Evolutionary conservation across 1,140 invertebrate species (phyloP), one percentile per base, ranked within the genome.

Genomic region (Apis florea): DNA sequence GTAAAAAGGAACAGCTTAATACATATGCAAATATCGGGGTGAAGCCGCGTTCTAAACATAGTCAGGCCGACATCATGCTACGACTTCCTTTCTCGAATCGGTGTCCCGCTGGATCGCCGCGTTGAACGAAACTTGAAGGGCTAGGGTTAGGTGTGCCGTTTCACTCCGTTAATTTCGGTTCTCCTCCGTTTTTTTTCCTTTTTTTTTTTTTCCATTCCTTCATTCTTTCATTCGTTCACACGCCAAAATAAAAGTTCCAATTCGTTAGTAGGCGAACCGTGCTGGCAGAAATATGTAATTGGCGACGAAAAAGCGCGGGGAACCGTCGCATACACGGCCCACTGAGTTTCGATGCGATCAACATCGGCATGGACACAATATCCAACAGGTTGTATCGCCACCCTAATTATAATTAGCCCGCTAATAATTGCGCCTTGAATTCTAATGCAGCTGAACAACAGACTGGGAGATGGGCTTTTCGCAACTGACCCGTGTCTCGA

Each of bases 81-180:
- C 66, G 66, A 78, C 66, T 78, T 78, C 75, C 75, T 78, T 78
- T 54, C 75, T 58, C 69, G 49, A 72, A 83, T 82, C 56, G 58
- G 12, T 69, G 66, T 71, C 74, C 51, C 49, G 61, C 47, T 51
- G 49, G 61, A 54, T 76, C 74, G 13, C 10, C 73, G 15, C 24
- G 31, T 58, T 47, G 61, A 47, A 51, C 11, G n/a, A 40, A 47
- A 40, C 31, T 19, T 24, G 12, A 70, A 61, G 67, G 76, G 54
- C 56, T n/a, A n/a, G n/a, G 56, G 66, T 70, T 71, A 58, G 56
- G 56, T 71, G 68, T 79, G 53, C 31, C 59, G 86, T 87, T 72
- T 86, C 85, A 77, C 81, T 83, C 61, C 75, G 84, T 63, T 87
- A 83, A 86, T 83, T 86, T 72, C 72, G 76, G 80, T 59, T 24